Percentiles rank a stretch among this genome's conserved stretches.
Evolutionary conservation across 2,113 vertebrate genomes (phyloP).

Genomic region (Notothenia coriiceps): DNA sequence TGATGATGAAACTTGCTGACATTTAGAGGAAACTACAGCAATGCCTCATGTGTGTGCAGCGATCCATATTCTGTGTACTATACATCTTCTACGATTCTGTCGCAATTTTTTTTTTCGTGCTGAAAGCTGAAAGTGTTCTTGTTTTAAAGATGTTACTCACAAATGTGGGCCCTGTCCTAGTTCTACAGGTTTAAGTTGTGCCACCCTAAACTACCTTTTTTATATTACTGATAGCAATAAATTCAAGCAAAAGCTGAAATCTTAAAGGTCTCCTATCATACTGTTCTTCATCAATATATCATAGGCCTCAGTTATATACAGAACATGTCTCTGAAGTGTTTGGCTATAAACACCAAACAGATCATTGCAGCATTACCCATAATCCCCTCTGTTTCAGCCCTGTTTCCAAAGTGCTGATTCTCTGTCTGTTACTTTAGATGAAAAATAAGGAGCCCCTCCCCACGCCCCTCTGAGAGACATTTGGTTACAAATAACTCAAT

Average conservation of each 20-base stretch:
- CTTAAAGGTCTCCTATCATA: too few relatives aligned
- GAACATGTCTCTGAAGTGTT: too few relatives aligned
- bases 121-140: conserved; percentile 6
- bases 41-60: not conserved
- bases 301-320: too few relatives aligned
- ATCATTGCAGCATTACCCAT: too few relatives aligned
- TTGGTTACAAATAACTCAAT: too few relatives aligned
- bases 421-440: too few relatives aligned
- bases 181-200: conserved; percentile 6
- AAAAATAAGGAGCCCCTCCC: too few relatives aligned
- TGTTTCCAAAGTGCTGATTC: too few relatives aligned
- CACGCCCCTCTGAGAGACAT: too few relatives aligned
- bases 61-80: not conserved
- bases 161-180: conserved; percentile 19
- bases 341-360: too few relatives aligned
- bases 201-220: not conserved
- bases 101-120: conserved; percentile 26
- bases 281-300: too few relatives aligned
- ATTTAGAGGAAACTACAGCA: conserved; percentile 7
- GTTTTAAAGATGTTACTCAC: conserved; percentile 11
- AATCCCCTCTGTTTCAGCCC: too few relatives aligned
- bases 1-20: conserved; percentile 27
- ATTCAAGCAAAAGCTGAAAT: not conserved
- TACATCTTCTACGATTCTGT: not conserved
- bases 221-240: not conserved